Conservation (phyloP, 2,113 vertebrate genomes). For the Prinia subflava region DNA sequence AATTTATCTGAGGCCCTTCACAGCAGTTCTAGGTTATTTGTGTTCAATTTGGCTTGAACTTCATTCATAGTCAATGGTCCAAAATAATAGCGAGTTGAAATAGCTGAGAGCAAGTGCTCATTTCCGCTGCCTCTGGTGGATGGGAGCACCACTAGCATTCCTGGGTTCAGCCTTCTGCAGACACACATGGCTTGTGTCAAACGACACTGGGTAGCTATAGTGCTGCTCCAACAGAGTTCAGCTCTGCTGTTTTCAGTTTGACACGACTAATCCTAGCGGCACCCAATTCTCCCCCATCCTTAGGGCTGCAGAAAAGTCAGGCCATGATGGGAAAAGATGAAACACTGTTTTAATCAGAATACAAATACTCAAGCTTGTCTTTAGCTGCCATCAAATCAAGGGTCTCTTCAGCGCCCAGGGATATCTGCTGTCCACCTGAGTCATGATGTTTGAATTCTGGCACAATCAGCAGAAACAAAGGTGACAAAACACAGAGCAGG, state of each 20-base stretch:
- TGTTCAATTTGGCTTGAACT: slow-evolving; percentile 13
- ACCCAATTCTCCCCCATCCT: background rate
- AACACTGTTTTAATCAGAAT: background rate
- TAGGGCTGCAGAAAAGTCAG: background rate
- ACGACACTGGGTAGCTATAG: background rate
- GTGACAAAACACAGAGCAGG: background rate
- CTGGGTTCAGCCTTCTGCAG: background rate
- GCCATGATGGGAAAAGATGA: rapidly evolving
- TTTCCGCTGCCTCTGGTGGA: background rate
- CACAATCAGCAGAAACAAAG: background rate
- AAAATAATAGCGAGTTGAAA: slow-evolving; percentile 28
- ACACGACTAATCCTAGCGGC: background rate
- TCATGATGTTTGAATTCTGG: background rate
- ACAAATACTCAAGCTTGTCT: background rate
- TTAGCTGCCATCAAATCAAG: background rate
- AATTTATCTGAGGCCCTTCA: background rate
- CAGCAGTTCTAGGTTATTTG: background rate
- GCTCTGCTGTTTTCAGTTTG: background rate
- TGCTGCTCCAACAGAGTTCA: background rate
- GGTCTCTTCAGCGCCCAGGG: background rate
- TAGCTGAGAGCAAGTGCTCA: background rate
- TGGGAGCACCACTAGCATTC: background rate
- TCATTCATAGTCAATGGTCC: slow-evolving; percentile 12
- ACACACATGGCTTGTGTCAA: background rate
- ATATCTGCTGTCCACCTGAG: background rate